Conservation (phyloP, 2,888 invertebrate genomes). For the Physocephala rufipes region DNA sequence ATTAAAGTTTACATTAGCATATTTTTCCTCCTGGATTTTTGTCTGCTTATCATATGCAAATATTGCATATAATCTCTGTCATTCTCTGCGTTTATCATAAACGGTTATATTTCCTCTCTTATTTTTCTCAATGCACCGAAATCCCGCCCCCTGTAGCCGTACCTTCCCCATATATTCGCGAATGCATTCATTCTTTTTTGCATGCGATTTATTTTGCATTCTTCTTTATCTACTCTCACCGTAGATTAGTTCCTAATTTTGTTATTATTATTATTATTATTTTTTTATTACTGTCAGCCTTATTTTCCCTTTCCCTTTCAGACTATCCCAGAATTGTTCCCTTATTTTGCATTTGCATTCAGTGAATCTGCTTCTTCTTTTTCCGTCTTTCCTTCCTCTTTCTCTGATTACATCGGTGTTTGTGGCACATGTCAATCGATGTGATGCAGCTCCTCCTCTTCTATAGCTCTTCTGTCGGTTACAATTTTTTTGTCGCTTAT, state of each 20-base stretch:
- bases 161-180: too few relatives aligned
- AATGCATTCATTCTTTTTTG: background rate
- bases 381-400: too few relatives aligned
- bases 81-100: too few relatives aligned
- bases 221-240: background rate
- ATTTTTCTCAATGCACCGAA: too few relatives aligned
- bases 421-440: conserved; percentile 58
- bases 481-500: background rate
- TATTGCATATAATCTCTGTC: too few relatives aligned
- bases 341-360: background rate
- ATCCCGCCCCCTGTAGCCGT: background rate
- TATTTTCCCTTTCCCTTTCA: too few relatives aligned
- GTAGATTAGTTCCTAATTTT: background rate
- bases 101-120: too few relatives aligned
- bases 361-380: background rate
- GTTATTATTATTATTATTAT: background rate
- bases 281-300: background rate
- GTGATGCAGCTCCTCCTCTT: conserved; percentile 18
- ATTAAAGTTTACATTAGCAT: too few relatives aligned
- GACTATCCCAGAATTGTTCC: too few relatives aligned
- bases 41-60: too few relatives aligned
- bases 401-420: conserved; percentile 44
- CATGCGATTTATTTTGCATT: background rate
- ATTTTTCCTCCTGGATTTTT: too few relatives aligned
- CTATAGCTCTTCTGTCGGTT: background rate